A percentile compares a stretch with the other conserved stretches of the same genome.
Conservation (phyloP, 2,113 vertebrate genomes). For the Lipotes vexillifer region DNA sequence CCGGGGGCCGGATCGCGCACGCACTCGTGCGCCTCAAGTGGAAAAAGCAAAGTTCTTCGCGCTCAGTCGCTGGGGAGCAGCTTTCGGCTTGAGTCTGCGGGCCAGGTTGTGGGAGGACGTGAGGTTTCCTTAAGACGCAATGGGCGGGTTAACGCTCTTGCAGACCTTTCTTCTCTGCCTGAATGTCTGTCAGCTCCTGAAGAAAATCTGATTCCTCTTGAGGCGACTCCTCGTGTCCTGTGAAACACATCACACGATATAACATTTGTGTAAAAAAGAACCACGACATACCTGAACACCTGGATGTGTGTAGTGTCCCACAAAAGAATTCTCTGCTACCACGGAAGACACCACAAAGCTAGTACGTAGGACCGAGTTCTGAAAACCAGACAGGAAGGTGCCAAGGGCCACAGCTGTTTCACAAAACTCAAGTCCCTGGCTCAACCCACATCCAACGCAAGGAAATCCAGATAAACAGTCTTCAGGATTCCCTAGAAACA, state of each 20-base stretch:
- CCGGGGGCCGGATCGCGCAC: conserved; percentile 8
- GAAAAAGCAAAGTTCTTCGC: background rate
- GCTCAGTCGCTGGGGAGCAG: fast-evolving
- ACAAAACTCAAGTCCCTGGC: background rate
- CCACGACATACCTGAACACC: background rate
- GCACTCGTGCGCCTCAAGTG: background rate
- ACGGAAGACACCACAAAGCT: background rate
- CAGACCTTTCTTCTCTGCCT: background rate
- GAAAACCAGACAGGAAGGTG: background rate
- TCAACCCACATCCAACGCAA: background rate
- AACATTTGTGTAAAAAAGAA: background rate
- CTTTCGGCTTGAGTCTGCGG: fast-evolving
- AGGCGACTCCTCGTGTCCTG: background rate
- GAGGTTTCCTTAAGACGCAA: background rate
- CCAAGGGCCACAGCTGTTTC: background rate
- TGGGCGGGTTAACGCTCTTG: background rate
- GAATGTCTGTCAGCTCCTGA: background rate
- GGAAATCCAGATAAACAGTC: background rate
- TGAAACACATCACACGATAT: background rate
- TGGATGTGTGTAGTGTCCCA: background rate
- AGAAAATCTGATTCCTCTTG: background rate
- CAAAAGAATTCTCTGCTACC: background rate
- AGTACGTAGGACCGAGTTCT: background rate
- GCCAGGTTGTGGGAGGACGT: fast-evolving
- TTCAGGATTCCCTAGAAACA: conserved; percentile 12